phyloP scores from a whole-genome alignment of 2,888 invertebrate genomes.

The Athripsodes cinereus region DNA sequence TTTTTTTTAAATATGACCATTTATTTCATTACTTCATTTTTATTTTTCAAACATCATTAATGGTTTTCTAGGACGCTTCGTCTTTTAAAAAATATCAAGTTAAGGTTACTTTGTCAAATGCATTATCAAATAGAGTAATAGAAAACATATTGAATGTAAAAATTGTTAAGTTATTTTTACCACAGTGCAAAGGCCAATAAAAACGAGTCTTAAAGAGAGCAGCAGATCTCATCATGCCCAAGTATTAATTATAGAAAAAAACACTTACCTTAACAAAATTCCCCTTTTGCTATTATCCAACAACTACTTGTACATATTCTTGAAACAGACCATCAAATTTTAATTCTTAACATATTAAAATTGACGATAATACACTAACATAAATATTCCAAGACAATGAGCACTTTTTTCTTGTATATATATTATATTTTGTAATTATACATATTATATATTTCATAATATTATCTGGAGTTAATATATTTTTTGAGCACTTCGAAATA shows the following conservation, averaged over 20 bases:
- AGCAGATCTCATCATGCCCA: slow-evolving; percentile 41
- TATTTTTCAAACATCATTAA: too few species aligned
- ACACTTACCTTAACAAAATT: background rate
- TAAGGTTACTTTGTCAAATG: background rate
- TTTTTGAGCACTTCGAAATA: slow-evolving; percentile 19
- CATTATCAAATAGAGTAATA: background rate
- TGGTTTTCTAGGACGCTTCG: too few species aligned
- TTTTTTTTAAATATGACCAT: too few species aligned
- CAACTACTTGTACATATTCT: too few species aligned
- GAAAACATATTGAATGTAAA: background rate
- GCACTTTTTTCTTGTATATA: slow-evolving; percentile 24
- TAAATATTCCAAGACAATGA: slow-evolving; percentile 12
- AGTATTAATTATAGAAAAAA: background rate
- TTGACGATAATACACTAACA: background rate
- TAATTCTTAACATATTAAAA: background rate
- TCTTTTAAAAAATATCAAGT: too few species aligned
- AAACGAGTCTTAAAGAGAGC: slow-evolving; percentile 53
- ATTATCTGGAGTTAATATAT: background rate
- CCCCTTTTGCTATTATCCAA: too few species aligned
- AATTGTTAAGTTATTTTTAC: slow-evolving; percentile 31
- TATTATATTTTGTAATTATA: slow-evolving; percentile 5
- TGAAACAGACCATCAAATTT: too few species aligned
- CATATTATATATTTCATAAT: slow-evolving; percentile 10
- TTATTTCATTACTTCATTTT: too few species aligned
- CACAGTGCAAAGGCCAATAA: slow-evolving; percentile 52